Evolutionary conservation across 2,888 invertebrate species (phyloP).

Genomic region (Trissonchulus sp.): DNA sequence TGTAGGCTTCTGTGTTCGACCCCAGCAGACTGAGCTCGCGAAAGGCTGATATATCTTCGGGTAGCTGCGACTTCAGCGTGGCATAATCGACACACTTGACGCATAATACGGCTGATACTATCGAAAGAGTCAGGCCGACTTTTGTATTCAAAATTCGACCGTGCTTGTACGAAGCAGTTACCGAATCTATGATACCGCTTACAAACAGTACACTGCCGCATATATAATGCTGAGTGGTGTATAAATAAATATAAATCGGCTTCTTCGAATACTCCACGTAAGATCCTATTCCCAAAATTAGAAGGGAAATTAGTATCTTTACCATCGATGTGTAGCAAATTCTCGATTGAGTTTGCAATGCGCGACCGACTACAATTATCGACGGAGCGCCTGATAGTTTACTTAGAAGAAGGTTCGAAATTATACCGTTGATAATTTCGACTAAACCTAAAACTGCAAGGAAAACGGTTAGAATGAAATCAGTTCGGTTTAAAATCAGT

Average conservation of each 20-base stretch:
- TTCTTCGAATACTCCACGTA: conserved; percentile 49
- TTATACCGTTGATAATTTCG: conserved; percentile 42
- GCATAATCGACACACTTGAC: conserved; percentile 48
- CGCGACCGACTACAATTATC: not conserved
- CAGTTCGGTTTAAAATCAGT: conserved; percentile 4
- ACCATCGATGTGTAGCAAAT: conserved; percentile 32
- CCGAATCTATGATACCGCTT: conserved; percentile 45
- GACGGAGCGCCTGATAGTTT: conserved; percentile 33
- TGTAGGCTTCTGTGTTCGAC: not conserved
- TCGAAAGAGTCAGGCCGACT: conserved; percentile 45
- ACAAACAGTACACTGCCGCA: conserved; percentile 44
- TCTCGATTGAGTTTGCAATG: not conserved
- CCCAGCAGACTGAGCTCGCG: not conserved
- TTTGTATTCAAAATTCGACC: conserved; percentile 46
- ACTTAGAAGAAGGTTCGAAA: conserved; percentile 43
- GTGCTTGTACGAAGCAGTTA: conserved; percentile 40
- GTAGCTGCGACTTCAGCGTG: conserved; percentile 46
- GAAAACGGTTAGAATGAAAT: conserved; percentile 17
- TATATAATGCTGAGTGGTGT: conserved; percentile 48
- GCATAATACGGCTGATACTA: conserved; percentile 48
- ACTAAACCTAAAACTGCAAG: conserved; percentile 40
- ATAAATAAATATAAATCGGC: conserved; percentile 43
- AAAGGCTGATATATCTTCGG: conserved; percentile 36
- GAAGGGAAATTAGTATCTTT: conserved; percentile 44
- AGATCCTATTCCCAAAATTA: conserved; percentile 44